Conservation (phyloP, 92 coral and sea anemone species). For the Palythoa caribaeorum region DNA sequence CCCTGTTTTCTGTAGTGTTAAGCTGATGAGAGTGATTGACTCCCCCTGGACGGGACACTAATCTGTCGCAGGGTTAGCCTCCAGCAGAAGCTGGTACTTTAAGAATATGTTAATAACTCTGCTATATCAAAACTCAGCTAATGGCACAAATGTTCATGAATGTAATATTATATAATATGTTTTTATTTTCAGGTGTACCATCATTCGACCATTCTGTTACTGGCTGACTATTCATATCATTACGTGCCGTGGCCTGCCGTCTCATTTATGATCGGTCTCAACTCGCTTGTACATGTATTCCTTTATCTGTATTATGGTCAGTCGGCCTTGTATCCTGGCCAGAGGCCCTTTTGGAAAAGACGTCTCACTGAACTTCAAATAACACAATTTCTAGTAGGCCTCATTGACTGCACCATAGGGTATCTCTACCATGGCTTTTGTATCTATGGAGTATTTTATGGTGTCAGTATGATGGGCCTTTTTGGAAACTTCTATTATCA, state of each 20-base stretch:
- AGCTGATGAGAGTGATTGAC: too few species aligned
- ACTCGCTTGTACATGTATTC: slow-evolving; percentile 89
- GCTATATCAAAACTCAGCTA: too few species aligned
- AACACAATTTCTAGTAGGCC: slow-evolving; percentile 80
- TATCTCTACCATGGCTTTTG: slow-evolving; percentile 86
- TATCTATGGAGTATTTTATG: slow-evolving; percentile 77
- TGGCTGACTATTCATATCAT: slow-evolving; percentile 76
- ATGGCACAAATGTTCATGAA: not conserved
- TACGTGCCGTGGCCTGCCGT: slow-evolving; percentile 80
- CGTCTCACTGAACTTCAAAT: slow-evolving; percentile 85
- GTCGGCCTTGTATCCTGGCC: slow-evolving; percentile 77
- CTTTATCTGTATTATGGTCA: slow-evolving; percentile 91
- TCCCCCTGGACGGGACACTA: too few species aligned
- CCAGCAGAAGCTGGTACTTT: too few species aligned
- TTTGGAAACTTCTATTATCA: slow-evolving; percentile 88
- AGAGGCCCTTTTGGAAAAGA: slow-evolving; percentile 90
- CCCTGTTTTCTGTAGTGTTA: too few species aligned
- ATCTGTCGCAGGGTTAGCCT: too few species aligned
- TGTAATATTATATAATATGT: too few species aligned
- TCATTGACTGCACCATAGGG: slow-evolving; percentile 74
- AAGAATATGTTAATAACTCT: too few species aligned
- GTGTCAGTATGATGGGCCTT: slow-evolving; percentile 74
- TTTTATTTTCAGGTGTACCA: slow-evolving; percentile 82
- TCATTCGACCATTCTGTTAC: slow-evolving; percentile 76
- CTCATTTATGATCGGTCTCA: slow-evolving; percentile 75